Evolutionary conservation across 2,113 vertebrate genomes (phyloP), one percentile per base, ranked within the genome.

Genomic region (Misgurnus mizolepis): DNA sequence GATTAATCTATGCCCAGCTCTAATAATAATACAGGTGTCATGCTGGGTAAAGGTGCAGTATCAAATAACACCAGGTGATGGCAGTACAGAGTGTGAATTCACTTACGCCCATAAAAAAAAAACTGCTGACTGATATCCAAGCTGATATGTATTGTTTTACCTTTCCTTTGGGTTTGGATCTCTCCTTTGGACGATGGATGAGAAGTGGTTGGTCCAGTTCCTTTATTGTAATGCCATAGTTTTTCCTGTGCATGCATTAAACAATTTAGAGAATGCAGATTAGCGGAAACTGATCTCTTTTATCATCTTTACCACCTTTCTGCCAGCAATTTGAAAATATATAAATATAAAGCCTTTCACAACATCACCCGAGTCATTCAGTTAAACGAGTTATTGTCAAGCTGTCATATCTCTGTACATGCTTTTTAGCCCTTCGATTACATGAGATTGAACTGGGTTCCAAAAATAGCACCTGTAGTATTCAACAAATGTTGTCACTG

Each of bases 401-500:
- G 55, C 17, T 61, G 50, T 56, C 11, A 27, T 27, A 27, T 27
- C 27, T 27, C 27, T 70, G 50, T 53, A 34, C 47, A 69, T 69
- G 67, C 67, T 50, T 61, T 45, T 7, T 9, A 4, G 45, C 27
- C 47, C 47, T 9, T 9, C 7, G 7, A 49, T 69, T 50, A 50
- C 49, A 50, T 49, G 7, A 60, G 53, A 58, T 49, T 7, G 10
- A 72, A 72, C 7, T 7, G 70, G 27, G 27, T 62, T 17, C 12
- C 49, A 27, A 56, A 17, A 73, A 34, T 22, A 43, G 56, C 53
- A 75, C 98, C 95, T 95, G 94, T 99, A 99, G 80, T 99, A 99
- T 0, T 98, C 95, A 47, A 94, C 5, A 2, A 98, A 99, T 1
- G 93, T 94, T 73, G 93, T 90, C 74, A 93, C 79, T 3, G 93